phyloP scores from a whole-genome alignment of 2,113 vertebrate species.

The Narcine bancroftii region DNA sequence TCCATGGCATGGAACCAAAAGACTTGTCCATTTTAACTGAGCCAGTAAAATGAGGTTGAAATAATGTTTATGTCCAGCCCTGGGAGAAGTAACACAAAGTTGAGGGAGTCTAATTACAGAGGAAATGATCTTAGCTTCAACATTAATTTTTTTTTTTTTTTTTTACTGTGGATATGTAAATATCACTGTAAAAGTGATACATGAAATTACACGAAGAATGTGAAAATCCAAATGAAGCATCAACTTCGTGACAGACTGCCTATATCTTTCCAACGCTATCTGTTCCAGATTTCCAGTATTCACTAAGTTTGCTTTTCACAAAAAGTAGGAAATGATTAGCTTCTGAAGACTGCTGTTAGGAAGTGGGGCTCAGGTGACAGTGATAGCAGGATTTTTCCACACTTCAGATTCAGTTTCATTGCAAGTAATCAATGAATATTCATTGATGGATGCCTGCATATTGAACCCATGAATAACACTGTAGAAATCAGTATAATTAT shows the following conservation, averaged over 20 bases:
- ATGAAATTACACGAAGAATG: not conserved
- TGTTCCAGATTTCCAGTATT: not conserved
- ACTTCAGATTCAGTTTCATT: slow-evolving; percentile 9
- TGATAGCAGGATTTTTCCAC: not conserved
- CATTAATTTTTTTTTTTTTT: no score
- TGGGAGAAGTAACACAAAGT: not conserved
- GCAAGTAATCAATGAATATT: slow-evolving; percentile 10
- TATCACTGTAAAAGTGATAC: not conserved
- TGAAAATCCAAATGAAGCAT: not conserved
- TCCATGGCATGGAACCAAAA: not conserved
- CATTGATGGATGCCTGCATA: not conserved
- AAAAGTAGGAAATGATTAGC: not conserved
- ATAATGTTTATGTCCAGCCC: not conserved
- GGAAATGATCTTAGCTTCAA: not conserved
- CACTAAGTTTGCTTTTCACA: not conserved
- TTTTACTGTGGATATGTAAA: not conserved
- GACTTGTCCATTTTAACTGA: not conserved
- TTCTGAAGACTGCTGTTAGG: not conserved
- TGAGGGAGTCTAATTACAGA: not conserved
- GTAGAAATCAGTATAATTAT: not conserved
- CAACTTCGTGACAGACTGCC: not conserved
- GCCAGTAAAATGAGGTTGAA: not conserved
- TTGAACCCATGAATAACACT: not conserved
- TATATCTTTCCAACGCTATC: not conserved
- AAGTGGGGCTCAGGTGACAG: not conserved